These are phyloP conservation scores for Atta colombica DNA, from an alignment of 1,140 invertebrate species.

Conservation along the genomic window DNA sequence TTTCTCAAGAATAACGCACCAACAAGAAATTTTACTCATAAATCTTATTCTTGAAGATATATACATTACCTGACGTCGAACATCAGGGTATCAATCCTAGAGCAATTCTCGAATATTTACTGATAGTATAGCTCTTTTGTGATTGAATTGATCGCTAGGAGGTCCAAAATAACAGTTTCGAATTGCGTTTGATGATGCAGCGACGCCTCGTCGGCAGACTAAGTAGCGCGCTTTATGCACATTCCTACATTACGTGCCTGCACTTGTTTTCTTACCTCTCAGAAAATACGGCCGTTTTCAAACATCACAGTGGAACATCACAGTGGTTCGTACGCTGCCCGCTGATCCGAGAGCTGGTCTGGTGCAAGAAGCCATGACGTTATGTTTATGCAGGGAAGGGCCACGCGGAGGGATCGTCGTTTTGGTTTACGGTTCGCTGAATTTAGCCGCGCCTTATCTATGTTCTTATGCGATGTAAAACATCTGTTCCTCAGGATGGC, in stretches of 20 bases:
- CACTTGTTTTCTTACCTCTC: slow-evolving; percentile 52
- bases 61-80: neutral
- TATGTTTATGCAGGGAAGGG: slow-evolving; percentile 64
- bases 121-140: neutral
- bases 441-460: slow-evolving; percentile 81
- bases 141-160: neutral
- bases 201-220: neutral
- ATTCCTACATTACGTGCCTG: slow-evolving; percentile 35
- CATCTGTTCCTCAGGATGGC: slow-evolving; percentile 61
- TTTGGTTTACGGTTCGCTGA: slow-evolving; percentile 83
- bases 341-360: slow-evolving; percentile 30
- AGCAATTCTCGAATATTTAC: neutral
- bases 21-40: neutral
- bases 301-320: slow-evolving; percentile 35
- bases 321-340: neutral
- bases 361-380: slow-evolving; percentile 78
- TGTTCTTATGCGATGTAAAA: slow-evolving; percentile 69
- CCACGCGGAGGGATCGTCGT: slow-evolving; percentile 76
- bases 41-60: neutral
- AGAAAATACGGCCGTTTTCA: slow-evolving; percentile 47
- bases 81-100: neutral
- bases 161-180: neutral
- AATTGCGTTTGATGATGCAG: neutral
- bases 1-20: neutral
- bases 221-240: slow-evolving; percentile 43